Evolutionary conservation across 1,140 invertebrate genomes (phyloP).

Genomic region (Ooceraea biroi): DNA sequence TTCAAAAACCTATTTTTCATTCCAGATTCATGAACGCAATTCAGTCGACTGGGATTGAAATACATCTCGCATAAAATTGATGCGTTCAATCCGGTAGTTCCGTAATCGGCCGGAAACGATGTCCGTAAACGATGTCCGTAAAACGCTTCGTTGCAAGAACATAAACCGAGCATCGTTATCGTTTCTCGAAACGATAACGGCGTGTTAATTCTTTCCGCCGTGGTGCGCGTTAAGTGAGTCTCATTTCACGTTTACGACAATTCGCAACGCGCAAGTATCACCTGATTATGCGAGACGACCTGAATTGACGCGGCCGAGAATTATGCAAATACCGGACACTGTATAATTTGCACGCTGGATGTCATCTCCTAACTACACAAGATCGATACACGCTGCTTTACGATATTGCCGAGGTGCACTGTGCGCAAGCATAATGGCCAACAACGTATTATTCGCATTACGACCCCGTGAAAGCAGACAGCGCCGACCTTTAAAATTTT

Average conservation of each 20-base stretch:
- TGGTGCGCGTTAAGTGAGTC: neutral
- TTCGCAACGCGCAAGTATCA: constrained; percentile 3
- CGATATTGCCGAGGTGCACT: constrained; percentile 26
- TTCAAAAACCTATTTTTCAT: neutral
- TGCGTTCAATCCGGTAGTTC: neutral
- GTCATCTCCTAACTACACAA: constrained; percentile 44
- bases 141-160: neutral
- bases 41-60: neutral
- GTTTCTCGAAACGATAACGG: constrained; percentile 2
- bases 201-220: constrained; percentile 16
- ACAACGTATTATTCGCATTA: neutral
- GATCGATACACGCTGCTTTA: constrained; percentile 51
- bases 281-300: constrained; percentile 26
- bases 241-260: neutral
- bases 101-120: neutral
- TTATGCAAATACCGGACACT: constrained; percentile 51
- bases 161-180: neutral
- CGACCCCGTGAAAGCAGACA: neutral
- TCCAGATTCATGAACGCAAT: no score
- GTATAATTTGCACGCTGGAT: constrained; percentile 43
- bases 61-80: neutral
- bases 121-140: neutral
- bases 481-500: constrained; percentile 29
- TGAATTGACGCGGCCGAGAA: constrained; percentile 7
- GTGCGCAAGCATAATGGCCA: constrained; percentile 13